These are phyloP conservation scores for Sitophilus oryzae DNA, from an alignment of 1,140 invertebrate genomes.

Conservation along the genomic window DNA sequence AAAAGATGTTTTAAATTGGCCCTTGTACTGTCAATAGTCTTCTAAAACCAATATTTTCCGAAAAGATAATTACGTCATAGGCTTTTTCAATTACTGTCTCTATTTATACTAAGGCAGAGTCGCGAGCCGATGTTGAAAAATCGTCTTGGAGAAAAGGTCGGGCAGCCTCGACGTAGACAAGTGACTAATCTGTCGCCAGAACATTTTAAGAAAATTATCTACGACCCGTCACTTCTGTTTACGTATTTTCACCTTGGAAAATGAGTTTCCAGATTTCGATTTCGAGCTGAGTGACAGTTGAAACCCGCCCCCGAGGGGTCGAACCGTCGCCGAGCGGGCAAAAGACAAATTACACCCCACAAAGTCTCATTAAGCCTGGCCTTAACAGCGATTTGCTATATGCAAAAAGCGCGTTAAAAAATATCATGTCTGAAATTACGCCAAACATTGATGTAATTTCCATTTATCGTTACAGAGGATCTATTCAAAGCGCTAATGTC, in stretches of 20 bases:
- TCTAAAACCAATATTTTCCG: slow-evolving; percentile 6
- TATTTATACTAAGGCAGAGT: slow-evolving; percentile 25
- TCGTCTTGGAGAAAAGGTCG: slow-evolving; percentile 13
- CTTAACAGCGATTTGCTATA: too few relatives aligned
- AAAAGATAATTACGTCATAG: slow-evolving; percentile 20
- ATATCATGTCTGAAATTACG: too few relatives aligned
- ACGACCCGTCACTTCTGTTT: slow-evolving; percentile 13
- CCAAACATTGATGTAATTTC: too few relatives aligned
- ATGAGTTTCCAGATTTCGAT: slow-evolving; percentile 18
- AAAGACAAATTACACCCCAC: slow-evolving; percentile 12
- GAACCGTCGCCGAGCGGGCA: background rate
- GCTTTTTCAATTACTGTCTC: slow-evolving; percentile 17
- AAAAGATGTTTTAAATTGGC: too few relatives aligned
- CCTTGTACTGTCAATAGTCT: too few relatives aligned
- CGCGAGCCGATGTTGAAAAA: slow-evolving; percentile 22
- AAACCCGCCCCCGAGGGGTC: slow-evolving; percentile 10
- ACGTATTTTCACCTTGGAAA: slow-evolving; percentile 20
- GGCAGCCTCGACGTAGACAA: slow-evolving; percentile 19
- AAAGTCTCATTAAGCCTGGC: too few relatives aligned
- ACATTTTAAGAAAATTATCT: slow-evolving; percentile 18
- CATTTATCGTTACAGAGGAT: too few relatives aligned
- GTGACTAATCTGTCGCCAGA: slow-evolving; percentile 21
- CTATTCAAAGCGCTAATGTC: too few relatives aligned
- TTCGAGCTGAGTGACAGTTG: slow-evolving; percentile 13
- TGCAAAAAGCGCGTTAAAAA: too few relatives aligned